Percentiles rank a stretch among this genome's conserved stretches.
Conservation (phyloP, 2,888 invertebrate genomes). For the Drosophila yooni region DNA sequence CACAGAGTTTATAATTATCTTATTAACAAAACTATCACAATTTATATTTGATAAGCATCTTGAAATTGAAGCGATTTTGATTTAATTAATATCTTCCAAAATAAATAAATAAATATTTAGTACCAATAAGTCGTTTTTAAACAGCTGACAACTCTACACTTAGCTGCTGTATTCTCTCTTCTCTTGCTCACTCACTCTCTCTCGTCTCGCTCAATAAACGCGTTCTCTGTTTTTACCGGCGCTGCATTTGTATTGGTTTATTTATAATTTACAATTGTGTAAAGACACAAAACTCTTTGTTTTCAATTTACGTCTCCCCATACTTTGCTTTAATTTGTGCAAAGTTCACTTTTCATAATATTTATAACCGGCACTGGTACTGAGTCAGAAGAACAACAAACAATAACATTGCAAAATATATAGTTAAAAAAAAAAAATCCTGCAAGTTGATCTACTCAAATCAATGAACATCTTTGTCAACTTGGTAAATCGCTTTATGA, state of each 20-base stretch:
- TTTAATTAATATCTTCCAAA: not conserved
- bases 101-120: not conserved
- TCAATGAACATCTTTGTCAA: not conserved
- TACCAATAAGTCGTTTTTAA: slow-evolving; percentile 15
- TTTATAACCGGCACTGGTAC: not conserved
- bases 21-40: not conserved
- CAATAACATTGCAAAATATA: not conserved
- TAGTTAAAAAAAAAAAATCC: not conserved
- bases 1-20: not conserved
- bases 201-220: slow-evolving; percentile 17
- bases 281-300: slow-evolving; percentile 19
- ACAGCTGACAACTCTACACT: slow-evolving; percentile 62
- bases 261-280: slow-evolving; percentile 69
- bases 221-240: slow-evolving; percentile 76
- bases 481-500: not conserved
- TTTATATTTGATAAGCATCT: not conserved
- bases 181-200: not conserved
- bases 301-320: not conserved
- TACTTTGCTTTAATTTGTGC: not conserved
- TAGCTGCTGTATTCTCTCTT: slow-evolving; percentile 17
- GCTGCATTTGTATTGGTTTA: slow-evolving; percentile 69
- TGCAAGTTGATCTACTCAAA: not conserved
- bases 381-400: not conserved
- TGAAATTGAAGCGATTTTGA: not conserved
- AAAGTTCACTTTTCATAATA: not conserved